phyloP scores from a whole-genome alignment of 35 echinoderm and acorn worm species.

The Strongylocentrotus purpuratus region DNA sequence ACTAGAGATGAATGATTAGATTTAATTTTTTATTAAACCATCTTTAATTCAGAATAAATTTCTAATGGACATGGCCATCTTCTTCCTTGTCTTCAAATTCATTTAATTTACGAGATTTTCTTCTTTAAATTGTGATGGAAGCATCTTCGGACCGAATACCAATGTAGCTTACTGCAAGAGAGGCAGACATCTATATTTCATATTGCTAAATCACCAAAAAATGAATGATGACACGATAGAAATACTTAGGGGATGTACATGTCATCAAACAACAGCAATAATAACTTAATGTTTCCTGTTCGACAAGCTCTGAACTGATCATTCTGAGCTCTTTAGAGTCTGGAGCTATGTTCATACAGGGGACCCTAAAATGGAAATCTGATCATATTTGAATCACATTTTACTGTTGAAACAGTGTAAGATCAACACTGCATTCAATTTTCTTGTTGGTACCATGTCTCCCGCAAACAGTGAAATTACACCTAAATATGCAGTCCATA shows the following conservation, averaged over 20 bases:
- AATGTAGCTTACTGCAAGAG: neutral
- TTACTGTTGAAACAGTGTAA: no score
- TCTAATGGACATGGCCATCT: neutral
- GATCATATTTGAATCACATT: neutral
- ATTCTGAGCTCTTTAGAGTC: neutral
- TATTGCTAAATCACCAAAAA: neutral
- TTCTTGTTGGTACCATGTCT: no score
- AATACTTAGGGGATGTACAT: neutral
- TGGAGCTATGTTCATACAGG: neutral
- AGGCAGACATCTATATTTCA: neutral
- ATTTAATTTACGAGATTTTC: neutral
- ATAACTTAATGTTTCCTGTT: neutral
- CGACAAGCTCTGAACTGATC: neutral
- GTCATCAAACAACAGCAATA: neutral
- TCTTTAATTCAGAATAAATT: neutral
- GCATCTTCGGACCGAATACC: neutral
- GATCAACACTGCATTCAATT: no score
- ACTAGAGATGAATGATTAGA: no score
- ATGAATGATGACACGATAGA: neutral
- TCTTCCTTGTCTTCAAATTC: neutral
- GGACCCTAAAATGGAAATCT: neutral
- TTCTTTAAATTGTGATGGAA: neutral
- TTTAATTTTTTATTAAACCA: neutral
- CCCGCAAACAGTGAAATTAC: no score
- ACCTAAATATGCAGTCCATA: no score